Conservation (phyloP, 1,140 invertebrate genomes). For the Meloidogyne hapla region DNA sequence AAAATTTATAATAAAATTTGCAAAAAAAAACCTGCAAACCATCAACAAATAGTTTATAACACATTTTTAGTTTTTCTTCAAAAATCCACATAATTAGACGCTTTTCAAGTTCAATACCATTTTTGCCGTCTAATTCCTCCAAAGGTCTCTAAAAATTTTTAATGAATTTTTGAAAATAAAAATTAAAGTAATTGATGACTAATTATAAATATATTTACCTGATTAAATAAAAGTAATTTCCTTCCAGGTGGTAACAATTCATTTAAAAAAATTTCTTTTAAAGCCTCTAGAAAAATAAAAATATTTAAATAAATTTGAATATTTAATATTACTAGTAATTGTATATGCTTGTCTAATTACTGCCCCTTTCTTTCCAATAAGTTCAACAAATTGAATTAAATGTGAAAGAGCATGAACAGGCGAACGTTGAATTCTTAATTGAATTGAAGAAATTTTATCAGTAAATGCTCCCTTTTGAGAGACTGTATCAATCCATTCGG, state of each 20-base stretch:
- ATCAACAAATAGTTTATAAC: conserved; percentile 75
- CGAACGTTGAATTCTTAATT: conserved; percentile 79
- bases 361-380: conserved; percentile 80
- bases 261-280: conserved; percentile 76
- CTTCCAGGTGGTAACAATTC: conserved; percentile 75
- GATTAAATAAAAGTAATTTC: conserved; percentile 75
- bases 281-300: conserved; percentile 67
- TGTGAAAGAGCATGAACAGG: conserved; percentile 77
- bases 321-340: conserved; percentile 13
- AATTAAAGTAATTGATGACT: too few relatives aligned
- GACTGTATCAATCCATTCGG: conserved; percentile 43
- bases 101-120: conserved; percentile 65
- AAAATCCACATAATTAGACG: conserved; percentile 72
- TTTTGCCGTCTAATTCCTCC: conserved; percentile 57
- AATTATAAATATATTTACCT: too few relatives aligned
- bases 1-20: conserved; percentile 72
- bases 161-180: conserved; percentile 28
- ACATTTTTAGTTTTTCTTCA: conserved; percentile 78
- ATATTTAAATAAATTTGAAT: conserved; percentile 11
- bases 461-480: conserved; percentile 38
- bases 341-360: conserved; percentile 70
- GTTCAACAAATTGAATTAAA: conserved; percentile 74
- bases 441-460: conserved; percentile 82
- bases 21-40: conserved; percentile 67
- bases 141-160: conserved; percentile 69